Evolutionary conservation across 2,797 vertebrate species (phyloP).

Genomic region (Liparis tanakae): DNA sequence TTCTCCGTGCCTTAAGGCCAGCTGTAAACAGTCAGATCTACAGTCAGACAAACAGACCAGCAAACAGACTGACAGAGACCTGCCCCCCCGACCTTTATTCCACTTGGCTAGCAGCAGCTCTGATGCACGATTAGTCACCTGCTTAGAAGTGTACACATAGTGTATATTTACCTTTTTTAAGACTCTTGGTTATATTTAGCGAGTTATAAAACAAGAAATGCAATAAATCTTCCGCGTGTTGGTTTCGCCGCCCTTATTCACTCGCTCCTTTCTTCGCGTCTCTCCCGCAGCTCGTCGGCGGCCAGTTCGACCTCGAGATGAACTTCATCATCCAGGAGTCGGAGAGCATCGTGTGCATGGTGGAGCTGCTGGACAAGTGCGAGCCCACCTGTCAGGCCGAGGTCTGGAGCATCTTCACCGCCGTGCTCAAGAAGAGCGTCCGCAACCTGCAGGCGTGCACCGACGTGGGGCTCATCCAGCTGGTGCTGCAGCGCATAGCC

Average conservation of each 20-base stretch:
- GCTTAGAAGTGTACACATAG: slow-evolving; percentile 21
- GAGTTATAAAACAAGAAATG: background rate
- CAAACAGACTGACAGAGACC: slow-evolving; percentile 28
- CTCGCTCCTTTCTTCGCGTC: background rate
- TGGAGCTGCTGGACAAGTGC: slow-evolving; percentile 94
- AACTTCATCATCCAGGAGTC: slow-evolving; percentile 99
- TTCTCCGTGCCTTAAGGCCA: slow-evolving; percentile 25
- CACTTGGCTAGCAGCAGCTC: slow-evolving; percentile 29
- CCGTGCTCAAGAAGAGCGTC: slow-evolving; percentile 96
- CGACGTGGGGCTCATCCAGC: slow-evolving; percentile 91
- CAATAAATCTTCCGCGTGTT: too few species aligned
- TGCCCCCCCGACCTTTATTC: slow-evolving; percentile 54
- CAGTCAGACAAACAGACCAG: slow-evolving; percentile 17
- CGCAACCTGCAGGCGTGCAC: slow-evolving; percentile 95
- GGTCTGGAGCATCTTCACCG: slow-evolving; percentile 98
- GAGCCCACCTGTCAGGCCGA: slow-evolving; percentile 95
- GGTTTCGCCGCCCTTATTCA: background rate
- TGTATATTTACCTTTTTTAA: background rate
- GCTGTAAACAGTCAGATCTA: slow-evolving; percentile 18
- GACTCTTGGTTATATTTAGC: background rate
- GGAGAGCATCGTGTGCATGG: slow-evolving; percentile 95
- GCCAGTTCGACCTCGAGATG: slow-evolving; percentile 98
- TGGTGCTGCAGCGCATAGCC: slow-evolving; percentile 89
- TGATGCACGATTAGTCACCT: slow-evolving; percentile 47
- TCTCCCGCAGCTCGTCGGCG: slow-evolving; percentile 89